Conservation (phyloP, 2,888 invertebrate genomes). For the Rotaria sp. region DNA sequence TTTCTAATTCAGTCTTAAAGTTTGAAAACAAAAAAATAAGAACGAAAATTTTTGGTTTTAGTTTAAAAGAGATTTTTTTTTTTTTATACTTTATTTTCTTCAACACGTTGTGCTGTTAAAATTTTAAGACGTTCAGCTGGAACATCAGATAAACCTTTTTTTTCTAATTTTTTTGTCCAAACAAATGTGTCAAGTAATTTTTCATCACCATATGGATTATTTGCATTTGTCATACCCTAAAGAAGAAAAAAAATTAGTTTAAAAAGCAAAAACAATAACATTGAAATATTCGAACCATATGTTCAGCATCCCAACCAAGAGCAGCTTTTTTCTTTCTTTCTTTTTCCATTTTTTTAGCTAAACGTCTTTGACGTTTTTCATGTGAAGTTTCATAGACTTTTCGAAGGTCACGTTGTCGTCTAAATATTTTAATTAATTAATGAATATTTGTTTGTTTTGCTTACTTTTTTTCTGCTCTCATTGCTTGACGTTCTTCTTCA, state of each 20-base stretch:
- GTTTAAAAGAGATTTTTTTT: too few species aligned
- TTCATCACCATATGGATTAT: conserved; percentile 96
- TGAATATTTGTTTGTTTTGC: fast-evolving
- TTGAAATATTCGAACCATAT: not conserved
- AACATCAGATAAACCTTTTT: conserved; percentile 76
- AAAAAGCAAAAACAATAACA: not conserved
- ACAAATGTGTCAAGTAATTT: conserved; percentile 87
- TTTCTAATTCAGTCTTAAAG: conserved; percentile 72
- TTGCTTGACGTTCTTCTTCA: not conserved
- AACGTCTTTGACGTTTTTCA: conserved; percentile 2
- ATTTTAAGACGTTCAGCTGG: conserved; percentile 41
- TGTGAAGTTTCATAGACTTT: not conserved
- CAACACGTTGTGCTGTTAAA: conserved; percentile 42
- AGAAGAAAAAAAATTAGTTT: not conserved
- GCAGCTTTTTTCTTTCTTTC: not conserved
- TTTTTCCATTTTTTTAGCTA: not conserved
- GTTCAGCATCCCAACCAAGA: conserved; percentile 13
- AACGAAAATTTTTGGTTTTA: too few species aligned
- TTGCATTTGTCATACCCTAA: conserved; percentile 83
- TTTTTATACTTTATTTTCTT: conserved; percentile 39
- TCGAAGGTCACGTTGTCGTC: not conserved
- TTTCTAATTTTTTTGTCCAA: conserved; percentile 89
- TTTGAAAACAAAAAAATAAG: not conserved
- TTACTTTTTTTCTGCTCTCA: not conserved
- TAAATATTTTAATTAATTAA: not conserved